These are phyloP conservation scores for Amphimallon solstitiale DNA, from an alignment of 2,888 invertebrate species.

Conservation along the genomic window DNA sequence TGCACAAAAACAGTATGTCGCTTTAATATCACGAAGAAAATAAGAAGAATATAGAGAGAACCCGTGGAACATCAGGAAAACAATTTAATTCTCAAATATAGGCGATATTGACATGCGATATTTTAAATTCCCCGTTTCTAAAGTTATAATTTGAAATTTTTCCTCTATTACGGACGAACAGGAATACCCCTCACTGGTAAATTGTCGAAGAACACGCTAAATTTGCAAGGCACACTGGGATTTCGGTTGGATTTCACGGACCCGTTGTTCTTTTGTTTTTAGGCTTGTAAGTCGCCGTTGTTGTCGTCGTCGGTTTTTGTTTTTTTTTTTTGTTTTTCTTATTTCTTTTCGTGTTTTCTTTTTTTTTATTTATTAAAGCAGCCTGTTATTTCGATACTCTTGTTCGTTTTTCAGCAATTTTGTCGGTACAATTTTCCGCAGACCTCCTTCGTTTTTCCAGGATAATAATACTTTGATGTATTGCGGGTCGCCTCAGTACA, in stretches of 20 bases:
- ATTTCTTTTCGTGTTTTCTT: neutral
- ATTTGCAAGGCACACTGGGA: neutral
- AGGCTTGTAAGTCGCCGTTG: neutral
- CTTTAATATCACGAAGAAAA: no score
- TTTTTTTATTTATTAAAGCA: neutral
- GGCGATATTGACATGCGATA: constrained; percentile 44
- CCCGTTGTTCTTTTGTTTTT: neutral
- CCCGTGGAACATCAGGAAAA: constrained; percentile 3
- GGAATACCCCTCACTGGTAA: neutral
- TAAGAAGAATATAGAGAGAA: no score
- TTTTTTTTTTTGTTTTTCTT: neutral
- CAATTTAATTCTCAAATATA: constrained; percentile 37
- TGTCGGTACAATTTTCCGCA: no score
- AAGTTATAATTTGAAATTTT: constrained; percentile 43
- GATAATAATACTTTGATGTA: no score
- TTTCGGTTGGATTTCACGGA: neutral
- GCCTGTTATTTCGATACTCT: neutral
- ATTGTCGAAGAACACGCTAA: constrained; percentile 2
- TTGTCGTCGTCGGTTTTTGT: neutral
- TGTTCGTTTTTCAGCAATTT: no score
- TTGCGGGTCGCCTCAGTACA: no score
- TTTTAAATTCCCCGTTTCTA: constrained; percentile 36
- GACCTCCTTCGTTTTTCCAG: no score
- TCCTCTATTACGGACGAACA: constrained; percentile 16
- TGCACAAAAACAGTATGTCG: no score